Percentiles rank a stretch among this genome's conserved stretches.
Evolutionary conservation across 2,113 vertebrate genomes (phyloP).

Genomic region (Pyxicephalus adspersus): DNA sequence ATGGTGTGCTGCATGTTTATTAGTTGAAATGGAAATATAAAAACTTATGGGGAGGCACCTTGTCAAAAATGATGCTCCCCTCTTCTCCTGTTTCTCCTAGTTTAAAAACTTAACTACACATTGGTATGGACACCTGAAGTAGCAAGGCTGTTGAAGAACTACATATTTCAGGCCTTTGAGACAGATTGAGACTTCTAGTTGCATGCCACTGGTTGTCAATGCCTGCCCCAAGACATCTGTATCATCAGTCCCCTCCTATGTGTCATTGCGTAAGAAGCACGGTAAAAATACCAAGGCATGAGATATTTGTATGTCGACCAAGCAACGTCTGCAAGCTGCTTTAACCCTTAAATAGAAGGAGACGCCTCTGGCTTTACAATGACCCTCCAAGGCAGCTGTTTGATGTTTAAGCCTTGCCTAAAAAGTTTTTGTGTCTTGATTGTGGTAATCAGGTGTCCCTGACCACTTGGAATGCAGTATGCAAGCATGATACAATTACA

Average conservation of each 20-base stretch:
- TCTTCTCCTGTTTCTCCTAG: too few species aligned
- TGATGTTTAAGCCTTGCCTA: background rate
- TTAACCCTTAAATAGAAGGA: conserved; percentile 1
- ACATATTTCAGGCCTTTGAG: background rate
- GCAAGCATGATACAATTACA: conserved; percentile 49
- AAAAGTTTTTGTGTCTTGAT: conserved; percentile 26
- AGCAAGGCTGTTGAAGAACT: too few species aligned
- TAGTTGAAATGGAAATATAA: background rate
- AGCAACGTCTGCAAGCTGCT: background rate
- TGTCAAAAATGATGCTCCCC: background rate
- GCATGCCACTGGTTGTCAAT: background rate
- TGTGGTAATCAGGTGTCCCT: background rate
- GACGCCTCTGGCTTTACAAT: background rate
- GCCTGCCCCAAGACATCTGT: background rate
- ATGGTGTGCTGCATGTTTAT: too few species aligned
- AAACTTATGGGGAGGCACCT: background rate
- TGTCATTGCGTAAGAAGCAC: background rate
- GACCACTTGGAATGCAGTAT: background rate
- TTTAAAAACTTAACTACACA: too few species aligned
- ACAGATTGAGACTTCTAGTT: background rate
- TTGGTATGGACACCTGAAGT: too few species aligned
- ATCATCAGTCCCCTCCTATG: background rate
- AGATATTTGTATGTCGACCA: conserved; percentile 12
- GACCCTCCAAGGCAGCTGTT: background rate
- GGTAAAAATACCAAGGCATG: background rate